These are phyloP conservation scores for Netelia melanura DNA, from an alignment of 2,888 invertebrate species.

Conservation along the genomic window DNA sequence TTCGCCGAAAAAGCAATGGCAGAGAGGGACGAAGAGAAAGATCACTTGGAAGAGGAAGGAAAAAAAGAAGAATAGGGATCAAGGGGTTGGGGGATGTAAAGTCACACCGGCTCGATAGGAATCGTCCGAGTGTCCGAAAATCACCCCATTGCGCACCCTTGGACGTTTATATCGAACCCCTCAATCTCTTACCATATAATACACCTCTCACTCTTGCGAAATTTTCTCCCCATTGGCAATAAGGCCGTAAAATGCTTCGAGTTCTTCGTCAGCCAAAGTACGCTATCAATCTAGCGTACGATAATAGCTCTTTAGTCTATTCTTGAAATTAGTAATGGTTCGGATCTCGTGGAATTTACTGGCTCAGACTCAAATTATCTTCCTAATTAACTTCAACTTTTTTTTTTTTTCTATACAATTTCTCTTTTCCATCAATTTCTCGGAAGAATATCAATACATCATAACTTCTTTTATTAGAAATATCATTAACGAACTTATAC, in stretches of 20 bases:
- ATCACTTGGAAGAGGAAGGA: constrained; percentile 5
- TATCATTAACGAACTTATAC: background rate
- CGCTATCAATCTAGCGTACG: background rate
- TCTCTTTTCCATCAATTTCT: background rate
- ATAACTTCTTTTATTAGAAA: background rate
- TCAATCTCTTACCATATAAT: constrained; percentile 52
- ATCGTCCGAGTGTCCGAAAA: constrained; percentile 57
- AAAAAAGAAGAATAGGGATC: constrained; percentile 34
- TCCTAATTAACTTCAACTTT: background rate
- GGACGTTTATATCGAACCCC: constrained; percentile 42
- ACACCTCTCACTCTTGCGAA: constrained; percentile 37
- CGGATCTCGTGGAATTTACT: background rate
- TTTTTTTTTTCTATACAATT: background rate
- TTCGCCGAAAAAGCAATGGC: constrained; percentile 45
- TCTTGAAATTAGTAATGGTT: background rate
- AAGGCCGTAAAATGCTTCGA: background rate
- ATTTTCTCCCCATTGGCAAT: constrained; percentile 29
- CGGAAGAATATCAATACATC: background rate
- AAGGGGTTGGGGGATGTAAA: constrained; percentile 59
- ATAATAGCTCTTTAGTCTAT: background rate
- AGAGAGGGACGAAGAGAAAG: constrained; percentile 42
- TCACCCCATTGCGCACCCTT: constrained; percentile 40
- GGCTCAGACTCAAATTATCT: background rate
- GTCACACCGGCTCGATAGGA: constrained; percentile 59
- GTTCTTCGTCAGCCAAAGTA: constrained; percentile 10